Percentiles rank a stretch among this genome's conserved stretches.
Evolutionary conservation across 2,797 vertebrate genomes (phyloP).

Genomic region (Fistularia tabacaria): DNA sequence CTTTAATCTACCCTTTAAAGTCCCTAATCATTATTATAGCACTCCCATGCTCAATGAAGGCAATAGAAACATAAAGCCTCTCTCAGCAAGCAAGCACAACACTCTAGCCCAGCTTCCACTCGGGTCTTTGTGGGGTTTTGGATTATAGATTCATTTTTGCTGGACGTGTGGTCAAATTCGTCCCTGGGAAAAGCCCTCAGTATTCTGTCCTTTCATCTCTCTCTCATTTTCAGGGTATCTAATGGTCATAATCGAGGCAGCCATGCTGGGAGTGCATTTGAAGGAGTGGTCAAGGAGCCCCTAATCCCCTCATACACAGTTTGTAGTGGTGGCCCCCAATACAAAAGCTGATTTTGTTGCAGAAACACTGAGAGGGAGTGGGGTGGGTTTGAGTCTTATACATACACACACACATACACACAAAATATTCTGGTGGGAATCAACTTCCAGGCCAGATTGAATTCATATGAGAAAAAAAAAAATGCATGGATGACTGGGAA

Average conservation of each 20-base stretch:
- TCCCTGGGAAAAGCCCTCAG: slow-evolving; percentile 60
- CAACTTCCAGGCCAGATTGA: slow-evolving; percentile 8
- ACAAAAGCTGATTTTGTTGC: slow-evolving; percentile 68
- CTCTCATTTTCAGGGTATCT: slow-evolving; percentile 76
- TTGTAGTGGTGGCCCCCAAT: slow-evolving; percentile 67
- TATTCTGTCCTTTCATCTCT: slow-evolving; percentile 59
- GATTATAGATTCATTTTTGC: slow-evolving; percentile 74
- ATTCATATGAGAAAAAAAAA: neutral
- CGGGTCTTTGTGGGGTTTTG: slow-evolving; percentile 59
- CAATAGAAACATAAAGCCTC: slow-evolving; percentile 64
- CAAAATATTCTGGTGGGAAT: slow-evolving; percentile 40
- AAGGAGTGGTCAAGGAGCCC: slow-evolving; percentile 72
- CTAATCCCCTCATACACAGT: slow-evolving; percentile 76
- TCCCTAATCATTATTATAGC: slow-evolving; percentile 69
- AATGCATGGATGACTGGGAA: too few species aligned
- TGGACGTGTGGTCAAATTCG: slow-evolving; percentile 64
- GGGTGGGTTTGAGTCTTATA: slow-evolving; percentile 46
- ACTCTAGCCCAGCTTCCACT: slow-evolving; percentile 59
- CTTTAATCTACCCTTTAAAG: slow-evolving; percentile 71
- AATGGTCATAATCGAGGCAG: slow-evolving; percentile 76
- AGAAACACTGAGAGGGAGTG: slow-evolving; percentile 37
- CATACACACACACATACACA: slow-evolving; percentile 40
- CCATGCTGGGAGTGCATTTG: slow-evolving; percentile 75
- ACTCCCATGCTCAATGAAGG: slow-evolving; percentile 65
- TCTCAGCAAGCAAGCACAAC: slow-evolving; percentile 67